Evolutionary conservation across 2,797 vertebrate species (phyloP), one percentile per base, ranked within the genome.

Genomic region (Rhinogobio ventralis): DNA sequence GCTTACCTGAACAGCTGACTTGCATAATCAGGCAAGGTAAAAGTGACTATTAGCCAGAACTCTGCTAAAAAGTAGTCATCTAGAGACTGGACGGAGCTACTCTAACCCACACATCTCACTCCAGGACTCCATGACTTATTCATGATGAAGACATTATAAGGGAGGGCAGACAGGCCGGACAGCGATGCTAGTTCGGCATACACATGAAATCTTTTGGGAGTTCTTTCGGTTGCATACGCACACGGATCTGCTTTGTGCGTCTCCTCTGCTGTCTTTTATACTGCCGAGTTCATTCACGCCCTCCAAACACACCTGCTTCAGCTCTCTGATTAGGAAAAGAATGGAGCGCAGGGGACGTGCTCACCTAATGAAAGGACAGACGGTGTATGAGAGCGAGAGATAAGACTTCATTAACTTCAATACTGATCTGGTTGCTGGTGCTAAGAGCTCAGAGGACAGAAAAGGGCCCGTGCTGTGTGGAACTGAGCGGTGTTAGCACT

Each of bases 321-420:
- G 64, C 28, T 81, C 69, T 60, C 88, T 78, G 86, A 87, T 85
- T 73, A 83, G 71, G 69, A 67, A 87, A 69, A 66, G 51, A 79
- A 69, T 46, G 5, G 7, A 78, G 28, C 72, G 20, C 71, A 64
- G 25, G 83, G 86, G 86, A 73, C 75, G 66, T 62, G 60, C 67
- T 83, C n/a, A 85, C 71, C 81, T 87, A 89, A 86, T 87, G 74
- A 82, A 83, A 85, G 84, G 71, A 76, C 75, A 77, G 82, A 79
- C 72, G 1, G 72, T 14, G 33, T 79, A 74, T 84, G 72, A 73
- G 68, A 60, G 66, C 28, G 25, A 51, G 81, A 69, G 60, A 85
- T 81, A 81, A 74, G 79, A 87, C 73, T 74, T 75, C 45, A 86
- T 87, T 86, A 82, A 81, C 76, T 79, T 66, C 45, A 69, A 69